These are phyloP conservation scores for Actenoides lindsayi DNA, from an alignment of 2,113 vertebrate genomes.

Conservation along the genomic window DNA sequence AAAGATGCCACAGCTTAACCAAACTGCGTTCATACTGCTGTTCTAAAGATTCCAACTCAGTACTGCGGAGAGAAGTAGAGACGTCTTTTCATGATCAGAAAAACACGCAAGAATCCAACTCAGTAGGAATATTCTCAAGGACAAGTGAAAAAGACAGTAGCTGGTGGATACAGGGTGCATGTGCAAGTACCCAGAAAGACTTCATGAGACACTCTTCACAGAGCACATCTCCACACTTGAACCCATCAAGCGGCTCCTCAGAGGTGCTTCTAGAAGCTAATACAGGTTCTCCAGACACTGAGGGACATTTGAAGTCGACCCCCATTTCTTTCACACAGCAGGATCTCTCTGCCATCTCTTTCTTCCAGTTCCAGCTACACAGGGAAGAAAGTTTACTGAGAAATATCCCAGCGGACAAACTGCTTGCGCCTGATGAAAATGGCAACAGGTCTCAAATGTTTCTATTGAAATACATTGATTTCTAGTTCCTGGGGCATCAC, in stretches of 20 bases:
- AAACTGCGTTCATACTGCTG: accelerated
- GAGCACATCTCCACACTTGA: neutral
- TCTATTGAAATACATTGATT: neutral
- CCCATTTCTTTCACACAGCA: neutral
- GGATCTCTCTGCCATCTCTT: conserved; percentile 59
- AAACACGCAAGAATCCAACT: accelerated
- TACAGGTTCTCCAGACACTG: neutral
- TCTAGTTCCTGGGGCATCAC: neutral
- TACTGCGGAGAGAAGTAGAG: accelerated
- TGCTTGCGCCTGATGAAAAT: conserved; percentile 70
- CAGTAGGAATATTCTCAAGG: neutral
- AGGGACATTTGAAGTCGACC: neutral
- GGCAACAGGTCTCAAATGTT: conserved; percentile 74
- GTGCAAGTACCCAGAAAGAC: accelerated
- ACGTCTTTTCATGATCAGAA: accelerated
- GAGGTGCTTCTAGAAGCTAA: neutral
- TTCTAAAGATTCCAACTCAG: accelerated
- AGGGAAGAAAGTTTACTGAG: conserved; percentile 73
- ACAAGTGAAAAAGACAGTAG: accelerated
- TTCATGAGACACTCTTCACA: neutral
- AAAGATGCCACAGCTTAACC: neutral
- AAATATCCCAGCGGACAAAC: conserved; percentile 47
- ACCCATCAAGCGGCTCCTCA: neutral
- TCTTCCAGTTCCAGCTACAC: conserved; percentile 83
- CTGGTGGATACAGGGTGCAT: neutral